Evolutionary conservation across 64 coral and sea anemone genomes (phyloP).

Genomic region (Stichodactyla mertensii): DNA sequence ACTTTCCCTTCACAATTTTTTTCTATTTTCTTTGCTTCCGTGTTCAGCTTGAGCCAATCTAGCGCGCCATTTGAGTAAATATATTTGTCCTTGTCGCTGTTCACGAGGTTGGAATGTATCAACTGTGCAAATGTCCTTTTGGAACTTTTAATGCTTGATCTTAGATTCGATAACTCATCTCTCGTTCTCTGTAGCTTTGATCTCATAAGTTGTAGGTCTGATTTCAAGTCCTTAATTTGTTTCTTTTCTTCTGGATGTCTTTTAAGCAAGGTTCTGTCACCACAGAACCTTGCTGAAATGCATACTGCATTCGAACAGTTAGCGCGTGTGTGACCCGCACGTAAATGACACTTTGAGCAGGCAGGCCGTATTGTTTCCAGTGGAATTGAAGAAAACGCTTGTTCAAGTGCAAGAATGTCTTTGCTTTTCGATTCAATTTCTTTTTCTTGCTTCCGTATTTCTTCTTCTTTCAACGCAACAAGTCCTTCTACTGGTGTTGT

Average conservation of each 20-base stretch:
- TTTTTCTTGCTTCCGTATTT: constrained; percentile 31
- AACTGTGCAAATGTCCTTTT: constrained; percentile 24
- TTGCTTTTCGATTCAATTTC: background rate
- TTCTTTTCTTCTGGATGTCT: constrained; percentile 34
- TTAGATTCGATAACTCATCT: background rate
- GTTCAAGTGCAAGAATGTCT: constrained; percentile 9
- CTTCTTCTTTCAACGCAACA: constrained; percentile 21
- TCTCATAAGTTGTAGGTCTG: background rate
- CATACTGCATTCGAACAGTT: background rate
- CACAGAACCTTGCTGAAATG: background rate
- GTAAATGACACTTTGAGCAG: constrained; percentile 17
- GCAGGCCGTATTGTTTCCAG: constrained; percentile 4
- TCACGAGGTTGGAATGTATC: constrained; percentile 19
- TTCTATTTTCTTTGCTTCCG: constrained; percentile 42
- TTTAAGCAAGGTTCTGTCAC: constrained; percentile 33
- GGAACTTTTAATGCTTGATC: constrained; percentile 8
- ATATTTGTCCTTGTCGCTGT: constrained; percentile 46
- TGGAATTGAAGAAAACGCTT: constrained; percentile 6
- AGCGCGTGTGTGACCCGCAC: constrained; percentile 13
- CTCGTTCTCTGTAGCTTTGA: constrained; percentile 19
- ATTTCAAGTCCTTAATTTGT: constrained; percentile 22
- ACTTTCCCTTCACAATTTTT: constrained; percentile 22
- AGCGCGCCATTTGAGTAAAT: constrained; percentile 25
- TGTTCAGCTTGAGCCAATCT: constrained; percentile 45
- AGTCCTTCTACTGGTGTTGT: constrained; percentile 32